phyloP scores from a whole-genome alignment of 2,888 invertebrate species.

The Habrosyne pyritoides region DNA sequence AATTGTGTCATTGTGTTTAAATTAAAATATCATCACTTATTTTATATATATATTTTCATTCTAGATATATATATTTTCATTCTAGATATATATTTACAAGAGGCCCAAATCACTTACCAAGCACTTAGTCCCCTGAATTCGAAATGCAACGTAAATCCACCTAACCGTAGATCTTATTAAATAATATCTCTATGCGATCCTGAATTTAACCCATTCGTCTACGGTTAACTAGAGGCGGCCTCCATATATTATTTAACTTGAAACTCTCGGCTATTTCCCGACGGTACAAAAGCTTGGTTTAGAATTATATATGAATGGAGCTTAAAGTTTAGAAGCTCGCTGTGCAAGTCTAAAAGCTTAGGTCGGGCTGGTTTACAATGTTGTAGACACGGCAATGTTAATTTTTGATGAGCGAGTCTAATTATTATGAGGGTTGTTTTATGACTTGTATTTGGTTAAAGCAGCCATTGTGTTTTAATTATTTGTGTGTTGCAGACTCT shows the following conservation, averaged over 20 bases:
- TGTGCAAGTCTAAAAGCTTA: constrained; percentile 83
- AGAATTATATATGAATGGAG: constrained; percentile 82
- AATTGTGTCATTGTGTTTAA: no score
- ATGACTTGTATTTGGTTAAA: neutral
- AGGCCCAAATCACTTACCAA: neutral
- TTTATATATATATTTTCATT: no score
- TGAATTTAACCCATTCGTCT: constrained; percentile 58
- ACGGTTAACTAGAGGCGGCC: constrained; percentile 55
- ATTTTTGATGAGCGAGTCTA: neutral
- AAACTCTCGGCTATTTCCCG: constrained; percentile 80
- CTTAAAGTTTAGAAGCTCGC: constrained; percentile 82
- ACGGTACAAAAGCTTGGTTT: constrained; percentile 79
- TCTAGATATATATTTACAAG: neutral
- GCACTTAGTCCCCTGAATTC: neutral
- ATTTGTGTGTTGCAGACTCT: neutral
- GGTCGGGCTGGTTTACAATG: constrained; percentile 39
- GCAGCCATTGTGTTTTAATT: neutral
- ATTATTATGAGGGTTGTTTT: neutral
- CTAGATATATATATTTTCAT: no score
- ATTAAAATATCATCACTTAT: no score
- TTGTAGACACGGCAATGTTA: constrained; percentile 43
- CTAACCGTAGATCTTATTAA: constrained; percentile 36
- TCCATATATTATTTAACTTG: constrained; percentile 72
- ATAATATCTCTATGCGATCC: constrained; percentile 46
- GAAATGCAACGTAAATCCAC: neutral